Percentiles rank a stretch among this genome's conserved stretches.
Conservation (phyloP, 2,113 vertebrate genomes). For the Phalacrocorax brasilianus region DNA sequence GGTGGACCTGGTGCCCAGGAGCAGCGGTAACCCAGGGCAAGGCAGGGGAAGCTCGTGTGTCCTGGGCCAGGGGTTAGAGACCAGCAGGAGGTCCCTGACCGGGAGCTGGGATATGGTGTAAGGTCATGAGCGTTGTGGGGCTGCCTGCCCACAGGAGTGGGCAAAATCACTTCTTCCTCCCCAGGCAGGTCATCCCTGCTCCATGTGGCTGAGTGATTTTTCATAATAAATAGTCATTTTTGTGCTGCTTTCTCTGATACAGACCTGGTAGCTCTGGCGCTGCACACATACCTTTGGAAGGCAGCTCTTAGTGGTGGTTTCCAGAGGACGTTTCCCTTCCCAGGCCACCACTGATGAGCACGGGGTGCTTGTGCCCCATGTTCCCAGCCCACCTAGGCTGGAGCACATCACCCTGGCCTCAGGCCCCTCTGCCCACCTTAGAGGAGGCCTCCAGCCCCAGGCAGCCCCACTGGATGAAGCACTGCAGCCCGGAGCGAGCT, state of each 20-base stretch:
- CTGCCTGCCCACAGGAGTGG: fast-evolving
- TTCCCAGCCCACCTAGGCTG: neutral
- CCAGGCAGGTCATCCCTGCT: neutral
- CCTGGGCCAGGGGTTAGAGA: neutral
- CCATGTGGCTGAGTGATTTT: neutral
- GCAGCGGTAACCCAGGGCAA: neutral
- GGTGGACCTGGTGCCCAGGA: neutral
- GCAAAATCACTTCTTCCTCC: neutral
- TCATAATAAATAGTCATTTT: neutral
- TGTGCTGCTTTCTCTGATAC: neutral
- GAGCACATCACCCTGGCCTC: neutral
- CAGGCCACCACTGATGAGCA: neutral
- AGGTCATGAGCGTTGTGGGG: neutral
- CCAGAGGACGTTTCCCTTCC: neutral
- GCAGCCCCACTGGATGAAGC: neutral
- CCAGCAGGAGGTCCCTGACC: neutral
- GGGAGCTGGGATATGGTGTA: neutral
- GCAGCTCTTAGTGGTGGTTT: neutral
- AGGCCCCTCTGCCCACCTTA: neutral
- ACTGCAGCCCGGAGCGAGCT: neutral
- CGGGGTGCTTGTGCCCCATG: fast-evolving
- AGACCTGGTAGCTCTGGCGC: neutral
- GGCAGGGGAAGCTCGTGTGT: neutral
- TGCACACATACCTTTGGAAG: neutral
- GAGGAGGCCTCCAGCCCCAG: neutral